phyloP scores from a whole-genome alignment of 1,140 invertebrate genomes.

The Drosophila serrata region DNA sequence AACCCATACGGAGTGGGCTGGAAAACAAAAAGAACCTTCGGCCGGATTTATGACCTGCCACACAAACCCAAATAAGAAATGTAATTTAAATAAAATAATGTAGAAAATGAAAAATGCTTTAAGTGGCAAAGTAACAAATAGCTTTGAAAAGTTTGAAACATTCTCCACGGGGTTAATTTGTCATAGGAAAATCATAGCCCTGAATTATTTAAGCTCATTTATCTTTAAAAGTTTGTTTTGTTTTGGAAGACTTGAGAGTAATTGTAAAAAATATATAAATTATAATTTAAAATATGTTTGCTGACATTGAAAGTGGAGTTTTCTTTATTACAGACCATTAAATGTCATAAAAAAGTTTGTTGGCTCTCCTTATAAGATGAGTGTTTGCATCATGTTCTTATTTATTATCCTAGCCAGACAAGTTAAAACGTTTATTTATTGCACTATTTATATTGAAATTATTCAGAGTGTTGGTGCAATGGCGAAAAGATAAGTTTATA shows the following conservation, averaged over 20 bases:
- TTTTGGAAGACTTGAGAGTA: neutral
- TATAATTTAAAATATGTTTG: neutral
- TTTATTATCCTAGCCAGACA: neutral
- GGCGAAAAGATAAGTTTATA: conserved; percentile 1
- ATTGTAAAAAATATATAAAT: neutral
- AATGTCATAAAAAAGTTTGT: neutral
- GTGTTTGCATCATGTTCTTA: neutral
- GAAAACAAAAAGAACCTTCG: conserved; percentile 1
- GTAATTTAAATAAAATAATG: conserved; percentile 11
- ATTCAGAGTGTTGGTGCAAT: neutral
- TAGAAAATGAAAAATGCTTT: conserved; percentile 11
- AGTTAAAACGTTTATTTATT: conserved; percentile 6
- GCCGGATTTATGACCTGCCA: conserved; percentile 29
- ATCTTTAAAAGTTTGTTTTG: conserved; percentile 4
- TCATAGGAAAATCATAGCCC: conserved; percentile 20
- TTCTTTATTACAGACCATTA: neutral
- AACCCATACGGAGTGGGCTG: neutral
- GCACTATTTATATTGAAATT: conserved; percentile 11
- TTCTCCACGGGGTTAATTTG: conserved; percentile 18
- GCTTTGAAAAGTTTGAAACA: conserved; percentile 1
- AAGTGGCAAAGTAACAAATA: conserved; percentile 10
- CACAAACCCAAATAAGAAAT: conserved; percentile 7
- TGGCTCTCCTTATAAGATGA: neutral
- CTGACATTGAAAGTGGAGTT: neutral
- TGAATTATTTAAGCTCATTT: conserved; percentile 3